Evolutionary conservation across 1,140 invertebrate species (phyloP).

Genomic region (Papilio aristodemus): DNA sequence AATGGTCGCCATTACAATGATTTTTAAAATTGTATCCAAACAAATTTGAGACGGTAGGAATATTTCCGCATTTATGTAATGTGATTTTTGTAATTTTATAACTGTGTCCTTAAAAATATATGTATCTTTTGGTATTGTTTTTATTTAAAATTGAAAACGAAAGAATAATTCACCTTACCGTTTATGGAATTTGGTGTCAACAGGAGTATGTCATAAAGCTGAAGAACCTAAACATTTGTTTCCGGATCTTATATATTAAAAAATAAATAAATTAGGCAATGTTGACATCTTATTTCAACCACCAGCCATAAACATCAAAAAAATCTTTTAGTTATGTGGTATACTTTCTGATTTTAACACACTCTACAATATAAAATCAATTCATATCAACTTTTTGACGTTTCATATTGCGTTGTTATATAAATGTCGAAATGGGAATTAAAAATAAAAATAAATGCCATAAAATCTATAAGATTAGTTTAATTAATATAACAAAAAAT

Average conservation of each 20-base stretch:
- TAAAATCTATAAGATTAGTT: too few relatives aligned
- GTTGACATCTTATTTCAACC: too few relatives aligned
- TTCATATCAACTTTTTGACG: too few relatives aligned
- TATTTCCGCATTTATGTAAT: slow-evolving; percentile 1
- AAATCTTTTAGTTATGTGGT: too few relatives aligned
- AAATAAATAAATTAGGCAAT: too few relatives aligned
- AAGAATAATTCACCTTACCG: background rate
- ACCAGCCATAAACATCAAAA: too few relatives aligned
- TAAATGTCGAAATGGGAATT: too few relatives aligned
- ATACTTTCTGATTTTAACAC: too few relatives aligned
- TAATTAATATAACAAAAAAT: too few relatives aligned
- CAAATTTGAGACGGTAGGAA: background rate
- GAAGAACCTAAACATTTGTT: background rate
- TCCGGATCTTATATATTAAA: background rate
- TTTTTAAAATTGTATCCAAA: slow-evolving; percentile 16
- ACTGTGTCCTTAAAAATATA: background rate
- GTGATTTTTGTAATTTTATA: background rate
- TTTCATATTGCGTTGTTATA: too few relatives aligned
- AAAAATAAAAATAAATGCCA: too few relatives aligned
- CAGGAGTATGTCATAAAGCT: background rate
- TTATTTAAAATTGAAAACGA: background rate
- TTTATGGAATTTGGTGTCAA: background rate
- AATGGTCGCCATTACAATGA: background rate
- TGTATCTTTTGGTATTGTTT: background rate
- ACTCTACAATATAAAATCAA: too few relatives aligned